These are phyloP conservation scores for Melangyna quadrimaculata DNA, from an alignment of 2,888 invertebrate species.

Conservation along the genomic window DNA sequence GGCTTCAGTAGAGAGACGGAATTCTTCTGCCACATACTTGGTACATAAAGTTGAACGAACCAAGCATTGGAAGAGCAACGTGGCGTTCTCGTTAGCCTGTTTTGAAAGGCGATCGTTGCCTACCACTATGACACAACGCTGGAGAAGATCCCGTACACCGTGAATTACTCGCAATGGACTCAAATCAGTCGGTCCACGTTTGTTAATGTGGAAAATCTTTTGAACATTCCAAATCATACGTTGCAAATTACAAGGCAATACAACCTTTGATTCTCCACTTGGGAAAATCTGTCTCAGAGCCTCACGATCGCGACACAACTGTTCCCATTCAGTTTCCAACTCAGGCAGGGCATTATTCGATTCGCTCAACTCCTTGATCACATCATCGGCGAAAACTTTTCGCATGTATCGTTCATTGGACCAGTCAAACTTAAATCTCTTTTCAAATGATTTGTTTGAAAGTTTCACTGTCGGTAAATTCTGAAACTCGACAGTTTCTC, in stretches of 20 bases:
- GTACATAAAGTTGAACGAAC: slow-evolving; percentile 97
- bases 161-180: slow-evolving; percentile 96
- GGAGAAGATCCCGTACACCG: slow-evolving; percentile 93
- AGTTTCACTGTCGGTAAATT: slow-evolving; percentile 94
- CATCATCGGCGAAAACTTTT: slow-evolving; percentile 95
- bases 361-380: slow-evolving; percentile 95
- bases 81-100: slow-evolving; percentile 99
- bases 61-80: slow-evolving; percentile 96
- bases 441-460: slow-evolving; percentile 97
- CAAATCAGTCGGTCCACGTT: slow-evolving; percentile 94
- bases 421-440: slow-evolving; percentile 97
- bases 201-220: slow-evolving; percentile 99
- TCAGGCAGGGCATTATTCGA: slow-evolving; percentile 95
- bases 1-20: slow-evolving; percentile 95
- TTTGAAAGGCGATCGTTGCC: slow-evolving; percentile 97
- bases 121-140: slow-evolving; percentile 95
- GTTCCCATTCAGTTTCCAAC: slow-evolving; percentile 98
- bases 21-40: slow-evolving; percentile 97
- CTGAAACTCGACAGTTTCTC: slow-evolving; percentile 98
- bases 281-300: slow-evolving; percentile 96
- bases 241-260: slow-evolving; percentile 98
- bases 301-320: slow-evolving; percentile 92
- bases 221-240: slow-evolving; percentile 99
- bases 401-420: slow-evolving; percentile 96
- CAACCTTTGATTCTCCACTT: slow-evolving; percentile 97